Percentiles rank a stretch among this genome's conserved stretches.
Evolutionary conservation across 2,888 invertebrate species (phyloP).

Genomic region (Loripinus fragilis): DNA sequence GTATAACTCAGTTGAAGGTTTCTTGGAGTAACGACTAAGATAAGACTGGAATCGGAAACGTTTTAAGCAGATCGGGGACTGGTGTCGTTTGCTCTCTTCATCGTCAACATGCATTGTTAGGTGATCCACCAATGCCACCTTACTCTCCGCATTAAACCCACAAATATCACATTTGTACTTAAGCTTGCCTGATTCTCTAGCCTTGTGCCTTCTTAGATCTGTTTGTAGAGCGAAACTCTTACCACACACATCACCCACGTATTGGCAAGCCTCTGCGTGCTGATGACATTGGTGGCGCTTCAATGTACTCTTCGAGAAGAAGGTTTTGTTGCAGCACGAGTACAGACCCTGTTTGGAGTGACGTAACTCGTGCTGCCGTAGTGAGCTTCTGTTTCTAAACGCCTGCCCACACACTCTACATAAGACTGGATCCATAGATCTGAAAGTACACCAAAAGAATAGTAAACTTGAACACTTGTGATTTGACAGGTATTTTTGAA

Average conservation of each 20-base stretch:
- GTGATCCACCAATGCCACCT: too few relatives aligned
- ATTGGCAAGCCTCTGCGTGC: background rate
- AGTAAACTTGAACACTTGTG: too few relatives aligned
- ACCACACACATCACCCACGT: background rate
- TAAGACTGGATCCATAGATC: constrained; percentile 5
- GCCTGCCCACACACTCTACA: background rate
- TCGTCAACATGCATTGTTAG: too few relatives aligned
- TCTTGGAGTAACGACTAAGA: too few relatives aligned
- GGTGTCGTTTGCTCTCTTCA: too few relatives aligned
- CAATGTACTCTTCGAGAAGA: background rate
- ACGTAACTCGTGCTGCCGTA: background rate
- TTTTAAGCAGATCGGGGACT: too few relatives aligned
- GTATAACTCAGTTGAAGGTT: too few relatives aligned
- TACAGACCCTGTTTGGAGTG: background rate
- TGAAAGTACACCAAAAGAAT: too few relatives aligned
- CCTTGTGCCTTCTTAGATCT: background rate
- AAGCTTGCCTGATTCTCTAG: background rate
- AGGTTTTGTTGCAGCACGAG: background rate
- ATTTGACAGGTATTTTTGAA: too few relatives aligned
- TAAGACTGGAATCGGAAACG: too few relatives aligned
- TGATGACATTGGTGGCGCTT: constrained; percentile 4
- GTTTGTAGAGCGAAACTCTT: background rate
- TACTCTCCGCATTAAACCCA: background rate
- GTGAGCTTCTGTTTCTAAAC: background rate
- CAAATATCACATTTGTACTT: background rate